Conservation (phyloP, 1,140 invertebrate genomes). For the Aphaenogaster ashmeadi region DNA sequence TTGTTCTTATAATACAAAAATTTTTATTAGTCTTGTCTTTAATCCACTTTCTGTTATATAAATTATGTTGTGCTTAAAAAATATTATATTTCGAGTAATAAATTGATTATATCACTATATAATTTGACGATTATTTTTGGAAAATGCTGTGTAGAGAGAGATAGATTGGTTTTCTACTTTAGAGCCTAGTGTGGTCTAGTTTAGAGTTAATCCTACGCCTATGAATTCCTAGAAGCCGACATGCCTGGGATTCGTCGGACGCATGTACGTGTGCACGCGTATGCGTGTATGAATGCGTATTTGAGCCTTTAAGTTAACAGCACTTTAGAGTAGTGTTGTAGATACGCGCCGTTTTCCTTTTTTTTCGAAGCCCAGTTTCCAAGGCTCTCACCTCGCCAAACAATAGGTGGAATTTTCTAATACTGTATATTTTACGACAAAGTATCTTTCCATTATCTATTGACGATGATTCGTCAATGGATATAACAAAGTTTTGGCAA, state of each 20-base stretch:
- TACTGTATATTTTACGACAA: no score
- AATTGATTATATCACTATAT: background rate
- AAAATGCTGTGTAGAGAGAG: background rate
- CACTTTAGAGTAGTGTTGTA: conserved; percentile 72
- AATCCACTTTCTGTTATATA: background rate
- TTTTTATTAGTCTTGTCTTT: background rate
- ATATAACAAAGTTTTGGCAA: no score
- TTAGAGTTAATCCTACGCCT: conserved; percentile 77
- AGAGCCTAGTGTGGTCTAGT: background rate
- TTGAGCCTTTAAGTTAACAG: conserved; percentile 69
- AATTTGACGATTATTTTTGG: background rate
- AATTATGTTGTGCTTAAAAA: background rate
- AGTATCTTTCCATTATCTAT: no score
- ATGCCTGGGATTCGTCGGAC: conserved; percentile 73
- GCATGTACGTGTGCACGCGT: conserved; percentile 38
- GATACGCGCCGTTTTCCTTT: conserved; percentile 62
- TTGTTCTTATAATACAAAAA: background rate
- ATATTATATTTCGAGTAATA: background rate
- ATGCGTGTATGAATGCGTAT: conserved; percentile 32
- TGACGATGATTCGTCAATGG: no score
- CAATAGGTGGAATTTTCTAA: no score
- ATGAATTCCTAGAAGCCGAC: conserved; percentile 81
- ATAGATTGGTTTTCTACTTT: background rate
- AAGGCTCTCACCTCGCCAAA: conserved; percentile 20
- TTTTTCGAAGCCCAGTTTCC: conserved; percentile 61